Evolutionary conservation across 2,797 vertebrate species (phyloP), one percentile per base, ranked within the genome.

Genomic region (Acipenser ruthenus): DNA sequence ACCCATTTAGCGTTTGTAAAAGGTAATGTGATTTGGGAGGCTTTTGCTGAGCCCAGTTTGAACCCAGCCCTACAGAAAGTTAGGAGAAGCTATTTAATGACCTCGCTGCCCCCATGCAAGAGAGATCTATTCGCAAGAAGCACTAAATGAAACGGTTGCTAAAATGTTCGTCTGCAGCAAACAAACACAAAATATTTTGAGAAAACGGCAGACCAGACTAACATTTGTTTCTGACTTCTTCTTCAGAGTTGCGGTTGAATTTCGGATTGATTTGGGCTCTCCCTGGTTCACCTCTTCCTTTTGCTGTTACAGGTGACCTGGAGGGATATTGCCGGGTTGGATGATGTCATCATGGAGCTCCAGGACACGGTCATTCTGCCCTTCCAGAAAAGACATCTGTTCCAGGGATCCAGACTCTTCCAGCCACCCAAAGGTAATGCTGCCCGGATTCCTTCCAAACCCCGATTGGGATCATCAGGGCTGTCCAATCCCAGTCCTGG

Each of bases 241-340:
- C 56, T 18, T 18, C 18, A 18, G 18, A 18, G 18, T 18, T 18
- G 15, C 3, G 8, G 48, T 49, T 5, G 11, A n/a, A 8, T 8
- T 13, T 49, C 23, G 8, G 18, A 37, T 62, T 62, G 37, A 11
- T 1, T 2, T 6, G 6, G 23, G 37, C 49, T 62, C 9, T 11
- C 10, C 2, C 10, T 11, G n/a, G 37, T 0, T 62, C 37, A 37
- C 10, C 50, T n/a, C 37, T 37, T 37, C 37, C 37, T 53, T 0
- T 63, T 49, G 49, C 60, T 49, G 60, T 13, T 75, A 51, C 71
- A 91, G 90, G 88, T 93, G 67, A 78, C 88, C 7, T 93, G 91
- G 90, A 79, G 80, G 73, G 90, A 93, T 64, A 85, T 74, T 49
- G 73, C 73, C 9, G 73, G 73, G 15, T 51, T 74, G 56, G 61